Percentiles rank a stretch among this genome's conserved stretches.
Conservation (phyloP, 1,140 invertebrate species). For the Holcopasites calliopsidis region DNA sequence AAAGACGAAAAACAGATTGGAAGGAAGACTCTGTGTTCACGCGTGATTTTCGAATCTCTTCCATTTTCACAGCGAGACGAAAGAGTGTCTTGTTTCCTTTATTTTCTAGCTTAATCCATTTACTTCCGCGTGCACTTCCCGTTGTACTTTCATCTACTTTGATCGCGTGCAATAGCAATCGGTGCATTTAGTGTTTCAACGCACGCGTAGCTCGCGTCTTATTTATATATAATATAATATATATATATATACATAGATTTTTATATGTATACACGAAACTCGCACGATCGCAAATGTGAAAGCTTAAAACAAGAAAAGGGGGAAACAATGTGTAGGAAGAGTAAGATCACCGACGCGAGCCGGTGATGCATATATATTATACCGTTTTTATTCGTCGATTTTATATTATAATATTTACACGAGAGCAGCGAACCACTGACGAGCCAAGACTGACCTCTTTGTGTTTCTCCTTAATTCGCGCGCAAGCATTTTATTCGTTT, state of each 20-base stretch:
- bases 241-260: slow-evolving; percentile 43
- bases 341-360: slow-evolving; percentile 35
- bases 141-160: neutral
- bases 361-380: slow-evolving; percentile 23
- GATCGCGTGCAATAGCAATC: neutral
- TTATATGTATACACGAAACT: slow-evolving; percentile 28
- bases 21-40: neutral
- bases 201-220: slow-evolving; percentile 49
- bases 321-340: neutral
- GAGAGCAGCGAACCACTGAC: slow-evolving; percentile 63
- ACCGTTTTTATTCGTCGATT: slow-evolving; percentile 52
- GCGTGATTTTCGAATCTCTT: neutral
- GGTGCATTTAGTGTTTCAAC: slow-evolving; percentile 50
- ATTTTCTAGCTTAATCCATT: neutral
- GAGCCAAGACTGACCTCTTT: slow-evolving; percentile 60
- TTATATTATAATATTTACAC: slow-evolving; percentile 55
- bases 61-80: neutral
- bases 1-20: neutral
- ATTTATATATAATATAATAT: slow-evolving; percentile 46
- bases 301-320: slow-evolving; percentile 21
- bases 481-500: slow-evolving; percentile 40
- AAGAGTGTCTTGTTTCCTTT: slow-evolving; percentile 3
- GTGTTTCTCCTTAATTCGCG: slow-evolving; percentile 53
- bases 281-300: slow-evolving; percentile 59
- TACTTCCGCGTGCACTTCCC: neutral